Conservation (phyloP, 2,113 vertebrate species). For the Ceyx melanurus region DNA sequence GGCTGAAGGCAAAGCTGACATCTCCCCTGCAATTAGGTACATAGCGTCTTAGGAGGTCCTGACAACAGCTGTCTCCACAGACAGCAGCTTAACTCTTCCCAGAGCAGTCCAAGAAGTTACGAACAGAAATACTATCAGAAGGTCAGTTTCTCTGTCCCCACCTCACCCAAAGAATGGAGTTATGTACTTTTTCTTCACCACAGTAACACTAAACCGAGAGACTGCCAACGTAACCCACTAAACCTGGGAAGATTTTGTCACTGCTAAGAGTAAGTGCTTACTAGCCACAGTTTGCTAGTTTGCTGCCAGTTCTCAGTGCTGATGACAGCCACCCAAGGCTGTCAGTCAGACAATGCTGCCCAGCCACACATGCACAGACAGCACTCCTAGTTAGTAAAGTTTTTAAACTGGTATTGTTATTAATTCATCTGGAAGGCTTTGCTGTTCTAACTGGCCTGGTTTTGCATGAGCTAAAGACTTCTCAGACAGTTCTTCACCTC, state of each 20-base stretch:
- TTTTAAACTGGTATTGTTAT: background rate
- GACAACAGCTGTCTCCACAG: background rate
- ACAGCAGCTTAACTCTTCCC: background rate
- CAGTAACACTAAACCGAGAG: background rate
- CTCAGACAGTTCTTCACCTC: background rate
- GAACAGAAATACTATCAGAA: background rate
- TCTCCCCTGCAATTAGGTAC: background rate
- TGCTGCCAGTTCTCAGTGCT: background rate
- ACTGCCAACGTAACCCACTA: background rate
- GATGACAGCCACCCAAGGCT: background rate
- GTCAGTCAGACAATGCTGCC: background rate
- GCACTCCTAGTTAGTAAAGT: background rate
- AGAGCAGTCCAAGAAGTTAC: background rate
- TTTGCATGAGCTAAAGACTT: background rate
- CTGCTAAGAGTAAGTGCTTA: background rate
- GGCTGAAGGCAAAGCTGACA: background rate
- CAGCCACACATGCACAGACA: accelerated
- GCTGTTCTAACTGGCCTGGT: background rate
- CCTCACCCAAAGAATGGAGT: background rate
- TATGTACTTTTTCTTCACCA: background rate
- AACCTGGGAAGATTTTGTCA: background rate
- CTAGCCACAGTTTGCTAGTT: background rate
- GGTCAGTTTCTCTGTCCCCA: background rate
- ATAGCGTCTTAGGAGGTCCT: background rate
- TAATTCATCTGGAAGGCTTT: background rate